Base-by-base conservation (phyloP, 1,140 invertebrate genomes). In the Zophobas morio region DNA sequence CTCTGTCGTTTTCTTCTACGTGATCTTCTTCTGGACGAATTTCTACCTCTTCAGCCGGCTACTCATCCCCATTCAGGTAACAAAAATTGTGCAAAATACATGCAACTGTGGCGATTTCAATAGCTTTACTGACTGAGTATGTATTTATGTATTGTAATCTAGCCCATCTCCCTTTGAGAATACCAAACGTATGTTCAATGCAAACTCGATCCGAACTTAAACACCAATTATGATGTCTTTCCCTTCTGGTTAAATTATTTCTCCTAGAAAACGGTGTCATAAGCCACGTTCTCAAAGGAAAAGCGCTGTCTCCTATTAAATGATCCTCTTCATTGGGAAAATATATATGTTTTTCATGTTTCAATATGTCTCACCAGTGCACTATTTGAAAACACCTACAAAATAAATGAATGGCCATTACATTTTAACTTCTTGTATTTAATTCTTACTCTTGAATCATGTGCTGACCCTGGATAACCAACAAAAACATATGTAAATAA, bases 231-330 rank as follows among this genome's bases (percentile, higher is more conserved):
- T 74, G 51, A 70, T 70, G 39, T 20, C 40, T 2, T 42, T 46
- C 3, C 2, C 1, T 42, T 20, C 20, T 2, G 1, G 63, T 70
- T 40, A 40, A 3, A 40, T 40, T 40, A 42, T 57, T 39, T 57
- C 47, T 57, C 20, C 20, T 20, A 20, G 20, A 20, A 74, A 40
- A 74, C 42, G 72, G 72, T 20, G 40, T 74, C 37, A 74, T 74
- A 2, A 57, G n/a, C 72, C 72, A 74, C 1, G 1, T 2, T 40
- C 8, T 33, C 39, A 74, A 57, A 5, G 72, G 35, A 57, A 74
- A 74, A 37, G 72, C 72, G 35, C 74, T 75, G 32, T 75, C 57
- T 66, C 40, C 57, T 2, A 75, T 3, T 75, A 75, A 46, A 49
- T 66, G 39, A 63, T 47, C 6, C 1, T 66, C 46, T 36, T 33